Evolutionary conservation across 1,140 invertebrate species (phyloP).

Genomic region (Lysiphlebus fabarum): DNA sequence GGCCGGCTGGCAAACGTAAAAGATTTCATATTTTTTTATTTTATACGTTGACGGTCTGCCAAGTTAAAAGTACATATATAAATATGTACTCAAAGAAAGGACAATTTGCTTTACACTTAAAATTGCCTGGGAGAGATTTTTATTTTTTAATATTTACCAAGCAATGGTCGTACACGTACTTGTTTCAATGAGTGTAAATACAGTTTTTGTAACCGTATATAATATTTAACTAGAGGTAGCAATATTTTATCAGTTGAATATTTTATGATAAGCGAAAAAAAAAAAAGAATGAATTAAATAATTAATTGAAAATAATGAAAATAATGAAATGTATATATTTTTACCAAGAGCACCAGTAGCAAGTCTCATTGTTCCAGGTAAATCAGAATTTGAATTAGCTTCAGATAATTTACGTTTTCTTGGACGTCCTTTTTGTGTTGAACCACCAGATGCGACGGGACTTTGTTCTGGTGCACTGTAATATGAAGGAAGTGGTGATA

Average conservation of each 20-base stretch:
- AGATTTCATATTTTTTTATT: slow-evolving; percentile 15
- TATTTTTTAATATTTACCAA: slow-evolving; percentile 21
- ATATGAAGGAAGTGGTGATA: slow-evolving; percentile 61
- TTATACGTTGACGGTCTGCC: not conserved
- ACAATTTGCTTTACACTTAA: slow-evolving; percentile 26
- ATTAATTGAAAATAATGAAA: not conserved
- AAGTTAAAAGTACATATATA: not conserved
- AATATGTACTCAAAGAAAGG: not conserved
- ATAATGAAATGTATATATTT: not conserved
- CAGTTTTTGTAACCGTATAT: not conserved
- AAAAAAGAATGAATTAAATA: not conserved
- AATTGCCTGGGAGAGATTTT: slow-evolving; percentile 3
- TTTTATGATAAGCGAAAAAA: no score
- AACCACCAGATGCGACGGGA: slow-evolving; percentile 51
- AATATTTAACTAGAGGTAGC: no score
- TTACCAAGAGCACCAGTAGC: slow-evolving; percentile 61
- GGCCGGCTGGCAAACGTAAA: slow-evolving; percentile 23
- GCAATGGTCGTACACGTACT: slow-evolving; percentile 16
- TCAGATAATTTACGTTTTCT: slow-evolving; percentile 72
- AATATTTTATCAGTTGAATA: no score
- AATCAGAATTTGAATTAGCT: slow-evolving; percentile 56
- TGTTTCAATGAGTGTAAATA: slow-evolving; percentile 17
- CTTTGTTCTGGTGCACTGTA: slow-evolving; percentile 57
- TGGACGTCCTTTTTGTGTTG: slow-evolving; percentile 75
- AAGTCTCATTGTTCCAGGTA: slow-evolving; percentile 68